Conservation (phyloP, 2,888 invertebrate genomes). For the Parascotia fuliginaria region DNA sequence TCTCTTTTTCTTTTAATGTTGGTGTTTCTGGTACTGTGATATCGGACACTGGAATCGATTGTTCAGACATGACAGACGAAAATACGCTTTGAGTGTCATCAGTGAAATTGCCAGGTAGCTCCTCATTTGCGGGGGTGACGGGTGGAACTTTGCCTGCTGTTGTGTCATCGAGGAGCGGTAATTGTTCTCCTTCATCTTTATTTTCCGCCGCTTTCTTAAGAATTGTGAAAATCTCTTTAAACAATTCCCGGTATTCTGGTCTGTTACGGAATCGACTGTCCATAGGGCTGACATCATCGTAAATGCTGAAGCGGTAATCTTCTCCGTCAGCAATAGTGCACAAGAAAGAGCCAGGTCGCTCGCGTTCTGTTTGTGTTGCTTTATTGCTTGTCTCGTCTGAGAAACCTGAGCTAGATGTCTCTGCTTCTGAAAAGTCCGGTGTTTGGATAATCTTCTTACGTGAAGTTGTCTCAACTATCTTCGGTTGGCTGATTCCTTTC, state of each 20-base stretch:
- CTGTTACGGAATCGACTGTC: slow-evolving; percentile 93
- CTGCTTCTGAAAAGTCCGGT: slow-evolving; percentile 94
- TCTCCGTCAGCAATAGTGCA: slow-evolving; percentile 95
- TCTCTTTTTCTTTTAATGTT: slow-evolving; percentile 81
- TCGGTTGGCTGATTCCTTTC: slow-evolving; percentile 78
- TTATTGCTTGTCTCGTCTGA: slow-evolving; percentile 94
- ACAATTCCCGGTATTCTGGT: slow-evolving; percentile 92
- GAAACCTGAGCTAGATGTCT: slow-evolving; percentile 94
- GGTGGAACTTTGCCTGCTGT: slow-evolving; percentile 87
- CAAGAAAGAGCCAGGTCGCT: slow-evolving; percentile 91
- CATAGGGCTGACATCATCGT: slow-evolving; percentile 91
- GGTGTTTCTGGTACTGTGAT: slow-evolving; percentile 84
- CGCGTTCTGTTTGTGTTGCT: slow-evolving; percentile 92
- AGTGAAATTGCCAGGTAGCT: slow-evolving; percentile 87
- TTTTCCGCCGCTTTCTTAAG: slow-evolving; percentile 93
- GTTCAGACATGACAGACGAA: slow-evolving; percentile 91
- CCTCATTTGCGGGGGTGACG: slow-evolving; percentile 89
- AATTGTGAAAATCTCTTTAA: slow-evolving; percentile 93
- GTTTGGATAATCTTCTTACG: slow-evolving; percentile 89
- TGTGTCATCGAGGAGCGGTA: slow-evolving; percentile 89
- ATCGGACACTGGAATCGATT: slow-evolving; percentile 89
- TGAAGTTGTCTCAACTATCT: slow-evolving; percentile 70
- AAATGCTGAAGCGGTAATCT: slow-evolving; percentile 94
- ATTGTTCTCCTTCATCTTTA: slow-evolving; percentile 91
- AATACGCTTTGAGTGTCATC: slow-evolving; percentile 91